Base-by-base conservation (phyloP, 2,797 vertebrate genomes). In the Leptodactylus fallax region DNA sequence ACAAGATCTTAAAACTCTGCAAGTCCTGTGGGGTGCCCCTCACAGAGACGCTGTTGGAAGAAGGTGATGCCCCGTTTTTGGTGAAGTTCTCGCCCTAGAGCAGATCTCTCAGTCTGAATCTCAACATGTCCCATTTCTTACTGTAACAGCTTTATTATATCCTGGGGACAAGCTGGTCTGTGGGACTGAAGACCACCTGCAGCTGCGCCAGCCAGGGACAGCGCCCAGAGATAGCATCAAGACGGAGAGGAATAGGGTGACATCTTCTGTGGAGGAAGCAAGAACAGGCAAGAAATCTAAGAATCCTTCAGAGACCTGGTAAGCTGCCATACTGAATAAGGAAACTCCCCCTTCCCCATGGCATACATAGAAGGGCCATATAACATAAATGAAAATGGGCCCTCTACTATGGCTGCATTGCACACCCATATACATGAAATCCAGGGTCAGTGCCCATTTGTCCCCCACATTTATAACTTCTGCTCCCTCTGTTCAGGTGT, bases 171-270 rank as follows among this genome's bases (percentile, higher is more conserved):
- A 14, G 90, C 85, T 93, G 45, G 49, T 93, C 56, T 76, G 55
- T 74, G 87, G 85, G 3, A 84, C 90, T 3, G 58, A 88, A 8
- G 4, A 90, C 2, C 7, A 90, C 3, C 67, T 13, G 63, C 91
- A 90, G 0, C 89, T 94, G 72, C 90, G 91, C 69, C 94, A 94
- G 82, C 93, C 93, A 0, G 93, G 94, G 16, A 93, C 92, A 12
- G 65, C 49, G 6, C 77, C 60, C 36, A 80, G 85, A n/a, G 36
- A 80, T 53, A 21, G 27, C 11, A 1, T 23, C 58, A 36, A 7
- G 36, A 25, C 11, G 12, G 23, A 55, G 45, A 74, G 23, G 7
- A 23, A 23, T 51, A 5, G 49, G 3, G n/a, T 0, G 47, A 16
- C 49, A 1, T 53, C 74, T 71, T 36, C 25, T 77, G 21, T 14